A percentile compares a stretch with the other conserved stretches of the same genome.
Conservation (phyloP, 2,888 invertebrate species). For the Ernsta delagoae region DNA sequence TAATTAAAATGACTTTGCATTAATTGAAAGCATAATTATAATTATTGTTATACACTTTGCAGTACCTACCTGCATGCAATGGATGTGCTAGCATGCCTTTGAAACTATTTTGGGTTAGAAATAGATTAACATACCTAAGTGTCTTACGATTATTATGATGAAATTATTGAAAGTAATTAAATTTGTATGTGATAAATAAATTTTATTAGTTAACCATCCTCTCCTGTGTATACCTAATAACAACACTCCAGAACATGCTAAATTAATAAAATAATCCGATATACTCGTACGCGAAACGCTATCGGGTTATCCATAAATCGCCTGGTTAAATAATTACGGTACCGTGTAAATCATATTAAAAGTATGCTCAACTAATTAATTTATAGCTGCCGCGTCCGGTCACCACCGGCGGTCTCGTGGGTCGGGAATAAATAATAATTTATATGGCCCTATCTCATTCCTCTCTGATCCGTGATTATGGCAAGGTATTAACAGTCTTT, state of each 20-base stretch:
- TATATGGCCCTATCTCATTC: conserved; percentile 10
- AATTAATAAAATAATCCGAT: conserved; percentile 8
- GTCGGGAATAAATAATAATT: conserved; percentile 22
- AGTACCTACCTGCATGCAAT: too few species aligned
- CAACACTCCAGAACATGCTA: neutral
- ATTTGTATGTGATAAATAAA: too few species aligned
- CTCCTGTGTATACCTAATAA: neutral
- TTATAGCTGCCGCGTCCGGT: conserved; percentile 37
- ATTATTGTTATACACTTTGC: too few species aligned
- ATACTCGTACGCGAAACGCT: neutral
- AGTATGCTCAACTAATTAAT: conserved; percentile 45
- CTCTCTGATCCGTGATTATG: conserved; percentile 3
- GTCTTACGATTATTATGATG: too few species aligned
- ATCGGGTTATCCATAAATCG: conserved; percentile 27
- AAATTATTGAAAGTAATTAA: too few species aligned
- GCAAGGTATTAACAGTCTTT: neutral
- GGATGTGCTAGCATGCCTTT: too few species aligned
- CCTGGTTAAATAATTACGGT: conserved; percentile 34
- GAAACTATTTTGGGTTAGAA: too few species aligned
- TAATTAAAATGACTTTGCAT: too few species aligned
- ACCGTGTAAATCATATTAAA: conserved; percentile 43
- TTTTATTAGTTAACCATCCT: too few species aligned
- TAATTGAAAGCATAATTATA: too few species aligned
- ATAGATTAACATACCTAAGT: too few species aligned
- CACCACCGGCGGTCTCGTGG: conserved; percentile 33